Base-by-base conservation (phyloP, 2,888 invertebrate genomes). In the Chrysolina oricalcia region DNA sequence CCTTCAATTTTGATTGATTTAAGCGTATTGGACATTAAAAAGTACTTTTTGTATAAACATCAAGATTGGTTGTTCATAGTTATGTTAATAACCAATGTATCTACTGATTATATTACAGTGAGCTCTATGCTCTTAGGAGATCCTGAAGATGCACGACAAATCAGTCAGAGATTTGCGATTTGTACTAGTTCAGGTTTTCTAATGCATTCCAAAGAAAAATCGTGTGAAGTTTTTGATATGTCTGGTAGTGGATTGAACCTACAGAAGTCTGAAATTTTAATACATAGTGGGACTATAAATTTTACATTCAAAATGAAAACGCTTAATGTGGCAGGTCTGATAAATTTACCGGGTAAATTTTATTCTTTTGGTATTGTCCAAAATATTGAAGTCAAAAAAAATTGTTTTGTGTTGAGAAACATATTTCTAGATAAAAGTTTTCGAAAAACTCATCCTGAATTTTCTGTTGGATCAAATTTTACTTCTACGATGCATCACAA, bases 51-150 rank as follows among this genome's bases (percentile, higher is more conserved):
- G 59, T 59, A 59, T 17, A 59, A 35, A 35, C 35, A 35, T 23
- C 59, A 59, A n/a, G 59, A 59, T n/a, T 35, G 35, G 5, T 17
- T 59, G 59, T 59, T 59, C 35, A 27, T 59, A 6, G n/a, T 59
- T 2, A n/a, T 15, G 6, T 59, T 27, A 8, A 9, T 0, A 27
- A n/a, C n/a, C 6, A 3, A 35, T 59, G 1, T 35, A n/a, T 27
- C 59, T 8, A 35, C n/a, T 27, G 35, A 59, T n/a, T 59, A 27
- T 59, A n/a, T 59, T n/a, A 27, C 27, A 0, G n/a, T 59, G 8
- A 59, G 27, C 35, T 11, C 10, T 27, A 59, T 35, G 59, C n/a
- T 59, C 0, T n/a, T 59, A n/a, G 59, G 59, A 35, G n/a, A 8
- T 2, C 10, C 8, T 35, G 17, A 15, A 59, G 59, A 59, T 23